phyloP scores from a whole-genome alignment of 92 coral and sea anemone genomes.

The Palythoa heliodiscus region DNA sequence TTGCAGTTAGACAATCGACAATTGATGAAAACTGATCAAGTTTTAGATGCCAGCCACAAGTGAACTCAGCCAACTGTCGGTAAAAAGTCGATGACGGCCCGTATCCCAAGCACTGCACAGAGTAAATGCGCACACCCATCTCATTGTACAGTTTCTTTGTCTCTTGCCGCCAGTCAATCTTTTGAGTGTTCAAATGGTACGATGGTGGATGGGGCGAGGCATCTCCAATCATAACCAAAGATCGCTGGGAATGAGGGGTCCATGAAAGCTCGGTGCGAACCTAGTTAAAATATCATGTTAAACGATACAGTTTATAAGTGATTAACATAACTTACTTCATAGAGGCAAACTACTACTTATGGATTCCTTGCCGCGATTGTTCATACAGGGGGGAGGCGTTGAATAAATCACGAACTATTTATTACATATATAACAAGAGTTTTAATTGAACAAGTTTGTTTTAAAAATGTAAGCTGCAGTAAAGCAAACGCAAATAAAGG shows the following conservation, averaged over 20 bases:
- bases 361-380: too few relatives aligned
- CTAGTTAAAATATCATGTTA: conserved; percentile 25
- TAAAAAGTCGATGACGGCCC: conserved; percentile 75
- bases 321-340: too few relatives aligned
- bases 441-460: too few relatives aligned
- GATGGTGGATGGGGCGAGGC: conserved; percentile 95
- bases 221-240: conserved; percentile 94
- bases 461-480: too few relatives aligned
- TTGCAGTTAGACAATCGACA: conserved; percentile 92
- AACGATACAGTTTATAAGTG: too few relatives aligned
- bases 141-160: conserved; percentile 92
- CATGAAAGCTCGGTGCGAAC: conserved; percentile 85
- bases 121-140: conserved; percentile 86
- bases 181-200: conserved; percentile 78
- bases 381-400: too few relatives aligned
- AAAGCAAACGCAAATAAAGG: too few relatives aligned
- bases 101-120: conserved; percentile 88
- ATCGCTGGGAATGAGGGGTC: conserved; percentile 92
- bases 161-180: conserved; percentile 92
- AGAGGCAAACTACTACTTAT: too few relatives aligned
- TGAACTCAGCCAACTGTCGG: conserved; percentile 83
- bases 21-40: conserved; percentile 95
- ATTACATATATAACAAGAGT: too few relatives aligned
- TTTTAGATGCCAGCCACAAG: conserved; percentile 96
- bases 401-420: too few relatives aligned